Evolutionary conservation across 1,140 invertebrate genomes (phyloP).

Genomic region (Muscidifurax raptorellus): DNA sequence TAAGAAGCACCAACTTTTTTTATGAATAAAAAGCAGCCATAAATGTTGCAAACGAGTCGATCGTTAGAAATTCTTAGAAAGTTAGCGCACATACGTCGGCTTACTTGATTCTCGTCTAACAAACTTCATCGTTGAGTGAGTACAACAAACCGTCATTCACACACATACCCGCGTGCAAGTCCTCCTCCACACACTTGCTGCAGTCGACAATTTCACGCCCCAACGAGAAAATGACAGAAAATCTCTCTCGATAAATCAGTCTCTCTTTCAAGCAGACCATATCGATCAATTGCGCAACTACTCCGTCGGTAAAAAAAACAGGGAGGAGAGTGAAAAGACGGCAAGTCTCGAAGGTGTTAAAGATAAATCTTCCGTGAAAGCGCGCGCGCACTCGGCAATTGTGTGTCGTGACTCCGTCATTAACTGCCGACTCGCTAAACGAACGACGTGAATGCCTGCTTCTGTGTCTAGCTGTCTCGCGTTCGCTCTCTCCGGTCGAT

Average conservation of each 20-base stretch:
- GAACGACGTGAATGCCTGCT: neutral
- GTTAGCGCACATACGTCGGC: too few species aligned
- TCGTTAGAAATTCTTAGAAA: too few species aligned
- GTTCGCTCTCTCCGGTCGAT: neutral
- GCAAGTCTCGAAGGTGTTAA: neutral
- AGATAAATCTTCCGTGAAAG: conserved; percentile 37
- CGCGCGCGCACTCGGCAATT: neutral
- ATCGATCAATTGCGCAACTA: neutral
- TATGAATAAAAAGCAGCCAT: too few species aligned
- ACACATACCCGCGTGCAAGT: too few species aligned
- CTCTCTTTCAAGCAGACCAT: neutral
- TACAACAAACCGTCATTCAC: too few species aligned
- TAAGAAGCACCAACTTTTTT: too few species aligned
- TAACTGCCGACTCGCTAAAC: conserved; percentile 3
- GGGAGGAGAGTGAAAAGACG: neutral
- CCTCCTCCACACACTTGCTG: too few species aligned
- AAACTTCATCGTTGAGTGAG: too few species aligned
- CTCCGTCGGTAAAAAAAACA: neutral
- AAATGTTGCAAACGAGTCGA: too few species aligned
- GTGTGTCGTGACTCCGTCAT: conserved; percentile 18
- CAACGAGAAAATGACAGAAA: neutral
- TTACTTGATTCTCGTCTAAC: too few species aligned
- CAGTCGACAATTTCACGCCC: neutral
- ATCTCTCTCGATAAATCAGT: neutral
- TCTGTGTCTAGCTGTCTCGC: neutral